Conservation (phyloP, 1,140 invertebrate species). For the Drosophila ananassae region DNA sequence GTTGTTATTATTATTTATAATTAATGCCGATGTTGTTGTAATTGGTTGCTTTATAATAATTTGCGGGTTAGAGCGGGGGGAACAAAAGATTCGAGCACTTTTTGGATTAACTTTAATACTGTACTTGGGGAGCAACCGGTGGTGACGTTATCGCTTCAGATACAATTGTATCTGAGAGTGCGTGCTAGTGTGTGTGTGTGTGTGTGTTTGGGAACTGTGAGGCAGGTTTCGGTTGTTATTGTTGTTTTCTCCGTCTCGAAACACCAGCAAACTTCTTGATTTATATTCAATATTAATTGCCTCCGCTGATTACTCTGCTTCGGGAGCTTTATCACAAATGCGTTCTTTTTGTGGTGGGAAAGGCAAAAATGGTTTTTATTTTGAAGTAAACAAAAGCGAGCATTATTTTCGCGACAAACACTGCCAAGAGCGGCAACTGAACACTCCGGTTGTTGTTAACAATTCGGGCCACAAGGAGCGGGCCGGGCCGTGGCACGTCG, state of each 20-base stretch:
- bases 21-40: slow-evolving; percentile 1
- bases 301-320: slow-evolving; percentile 1
- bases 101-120: slow-evolving; percentile 65
- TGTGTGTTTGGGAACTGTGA: slow-evolving; percentile 22
- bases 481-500: slow-evolving; percentile 8
- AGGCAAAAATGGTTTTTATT: slow-evolving; percentile 81
- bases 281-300: slow-evolving; percentile 28
- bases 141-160: slow-evolving; percentile 64
- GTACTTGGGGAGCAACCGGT: slow-evolving; percentile 24
- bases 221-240: slow-evolving; percentile 41
- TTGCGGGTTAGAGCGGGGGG: slow-evolving; percentile 41
- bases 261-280: slow-evolving; percentile 41
- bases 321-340: slow-evolving; percentile 65
- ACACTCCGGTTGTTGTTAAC: slow-evolving; percentile 12
- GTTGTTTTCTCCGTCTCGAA: neutral
- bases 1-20: slow-evolving; percentile 31
- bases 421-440: slow-evolving; percentile 28
- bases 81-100: slow-evolving; percentile 76
- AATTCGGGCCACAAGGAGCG: neutral
- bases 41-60: slow-evolving; percentile 57
- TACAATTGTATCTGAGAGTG: slow-evolving; percentile 3
- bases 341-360: slow-evolving; percentile 82
- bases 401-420: slow-evolving; percentile 63
- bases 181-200: neutral
- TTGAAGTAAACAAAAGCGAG: slow-evolving; percentile 78